Percentiles rank a stretch among this genome's conserved stretches.
These are phyloP conservation scores for Apis dorsata DNA, from an alignment of 1,140 invertebrate genomes.

Conservation along the genomic window DNA sequence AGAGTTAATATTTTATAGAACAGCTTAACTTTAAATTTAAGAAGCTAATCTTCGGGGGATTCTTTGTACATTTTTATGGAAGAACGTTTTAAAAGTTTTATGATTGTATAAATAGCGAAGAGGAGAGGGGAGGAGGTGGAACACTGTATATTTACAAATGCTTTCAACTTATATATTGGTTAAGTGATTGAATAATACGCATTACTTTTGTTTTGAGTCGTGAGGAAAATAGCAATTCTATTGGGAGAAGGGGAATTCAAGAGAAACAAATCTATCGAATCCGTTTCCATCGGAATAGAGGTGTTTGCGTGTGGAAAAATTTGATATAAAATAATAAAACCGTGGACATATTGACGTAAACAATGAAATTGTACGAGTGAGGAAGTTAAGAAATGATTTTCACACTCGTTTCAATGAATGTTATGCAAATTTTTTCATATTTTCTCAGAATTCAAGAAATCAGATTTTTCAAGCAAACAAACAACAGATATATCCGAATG, in stretches of 20 bases:
- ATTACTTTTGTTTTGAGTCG: background rate
- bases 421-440: no score
- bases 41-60: no score
- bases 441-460: no score
- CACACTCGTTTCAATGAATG: no score
- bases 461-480: no score
- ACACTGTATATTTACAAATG: conserved; percentile 9
- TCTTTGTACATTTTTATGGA: no score
- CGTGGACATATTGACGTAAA: background rate
- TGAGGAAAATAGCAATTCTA: background rate
- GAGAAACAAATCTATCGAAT: conserved; percentile 27
- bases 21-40: no score
- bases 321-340: conserved; percentile 34
- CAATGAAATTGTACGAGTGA: background rate
- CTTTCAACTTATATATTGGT: background rate
- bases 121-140: no score
- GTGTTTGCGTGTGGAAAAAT: conserved; percentile 45
- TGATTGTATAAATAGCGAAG: no score
- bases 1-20: no score
- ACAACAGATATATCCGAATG: no score
- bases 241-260: background rate
- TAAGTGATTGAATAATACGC: background rate
- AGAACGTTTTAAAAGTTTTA: no score
- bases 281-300: conserved; percentile 1
- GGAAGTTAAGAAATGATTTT: background rate